Evolutionary conservation across 1,140 invertebrate genomes (phyloP).

Genomic region (Euura saliciscinereae): DNA sequence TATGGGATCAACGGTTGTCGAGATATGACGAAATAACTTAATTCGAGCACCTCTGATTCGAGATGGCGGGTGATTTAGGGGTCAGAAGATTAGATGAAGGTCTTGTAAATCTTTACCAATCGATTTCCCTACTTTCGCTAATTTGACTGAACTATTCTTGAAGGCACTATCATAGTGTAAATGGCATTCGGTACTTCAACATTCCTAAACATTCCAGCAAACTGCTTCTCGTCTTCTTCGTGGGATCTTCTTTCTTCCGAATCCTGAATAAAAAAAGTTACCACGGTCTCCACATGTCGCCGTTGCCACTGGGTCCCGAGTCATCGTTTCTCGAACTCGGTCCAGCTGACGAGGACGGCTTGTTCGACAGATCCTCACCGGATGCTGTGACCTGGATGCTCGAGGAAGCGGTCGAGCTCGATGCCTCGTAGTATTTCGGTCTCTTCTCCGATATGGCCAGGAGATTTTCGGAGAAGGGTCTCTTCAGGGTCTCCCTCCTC

Average conservation of each 20-base stretch:
- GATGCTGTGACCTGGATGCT: slow-evolving; percentile 34
- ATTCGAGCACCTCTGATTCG: too few relatives aligned
- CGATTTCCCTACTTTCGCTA: too few relatives aligned
- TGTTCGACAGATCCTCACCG: slow-evolving; percentile 39
- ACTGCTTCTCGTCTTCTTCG: neutral
- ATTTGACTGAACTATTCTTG: too few relatives aligned
- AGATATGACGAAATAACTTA: too few relatives aligned
- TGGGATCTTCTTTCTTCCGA: neutral
- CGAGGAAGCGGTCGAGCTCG: slow-evolving; percentile 34
- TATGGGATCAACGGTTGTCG: too few relatives aligned
- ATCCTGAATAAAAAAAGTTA: slow-evolving; percentile 34
- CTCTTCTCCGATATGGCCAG: slow-evolving; percentile 51
- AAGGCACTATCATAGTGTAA: neutral
- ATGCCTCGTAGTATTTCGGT: slow-evolving; percentile 44
- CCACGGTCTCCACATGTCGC: slow-evolving; percentile 62
- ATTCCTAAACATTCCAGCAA: neutral
- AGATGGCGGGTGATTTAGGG: too few relatives aligned
- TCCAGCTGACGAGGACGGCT: slow-evolving; percentile 37
- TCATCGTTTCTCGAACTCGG: slow-evolving; percentile 34
- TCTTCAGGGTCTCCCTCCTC: slow-evolving; percentile 41
- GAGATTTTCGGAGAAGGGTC: slow-evolving; percentile 48
- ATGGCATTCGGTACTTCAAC: neutral
- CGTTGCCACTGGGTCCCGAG: slow-evolving; percentile 31
- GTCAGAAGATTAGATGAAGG: too few relatives aligned
- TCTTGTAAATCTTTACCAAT: too few relatives aligned